phyloP scores from a whole-genome alignment of 2,888 invertebrate species.

The Notodonta ziczac region DNA sequence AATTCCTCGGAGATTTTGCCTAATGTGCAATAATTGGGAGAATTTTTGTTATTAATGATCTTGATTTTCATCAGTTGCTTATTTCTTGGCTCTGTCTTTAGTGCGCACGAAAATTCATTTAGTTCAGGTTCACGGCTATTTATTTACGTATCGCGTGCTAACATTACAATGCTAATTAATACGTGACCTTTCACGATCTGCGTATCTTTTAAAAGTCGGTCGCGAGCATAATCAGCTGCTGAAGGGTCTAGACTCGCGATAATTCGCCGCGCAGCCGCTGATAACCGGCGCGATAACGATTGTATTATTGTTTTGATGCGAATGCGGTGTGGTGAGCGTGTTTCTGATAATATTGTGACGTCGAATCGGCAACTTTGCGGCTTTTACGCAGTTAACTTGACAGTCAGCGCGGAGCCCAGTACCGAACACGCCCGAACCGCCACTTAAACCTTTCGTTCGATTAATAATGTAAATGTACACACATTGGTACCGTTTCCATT shows the following conservation, averaged over 20 bases:
- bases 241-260: conserved; percentile 27
- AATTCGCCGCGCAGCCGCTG: conserved; percentile 21
- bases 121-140: conserved; percentile 59
- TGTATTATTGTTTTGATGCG: conserved; percentile 30
- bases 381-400: conserved; percentile 8
- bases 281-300: conserved; percentile 23
- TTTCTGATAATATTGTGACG: conserved; percentile 2
- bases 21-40: too few species aligned
- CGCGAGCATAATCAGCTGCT: conserved; percentile 22
- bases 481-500: conserved; percentile 16
- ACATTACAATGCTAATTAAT: conserved; percentile 34
- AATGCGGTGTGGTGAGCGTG: not conserved
- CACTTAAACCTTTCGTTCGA: conserved; percentile 6
- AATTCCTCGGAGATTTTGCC: too few species aligned
- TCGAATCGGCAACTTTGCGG: not conserved
- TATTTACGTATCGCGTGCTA: conserved; percentile 52
- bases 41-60: too few species aligned
- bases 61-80: too few species aligned
- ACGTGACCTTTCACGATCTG: conserved; percentile 40
- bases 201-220: conserved; percentile 21
- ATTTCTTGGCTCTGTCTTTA: conserved; percentile 15
- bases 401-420: not conserved
- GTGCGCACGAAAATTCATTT: not conserved
- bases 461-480: conserved; percentile 5
- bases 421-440: not conserved